Conservation (phyloP, 2,888 invertebrate species). For the Nematopogon swammerdamellus region DNA sequence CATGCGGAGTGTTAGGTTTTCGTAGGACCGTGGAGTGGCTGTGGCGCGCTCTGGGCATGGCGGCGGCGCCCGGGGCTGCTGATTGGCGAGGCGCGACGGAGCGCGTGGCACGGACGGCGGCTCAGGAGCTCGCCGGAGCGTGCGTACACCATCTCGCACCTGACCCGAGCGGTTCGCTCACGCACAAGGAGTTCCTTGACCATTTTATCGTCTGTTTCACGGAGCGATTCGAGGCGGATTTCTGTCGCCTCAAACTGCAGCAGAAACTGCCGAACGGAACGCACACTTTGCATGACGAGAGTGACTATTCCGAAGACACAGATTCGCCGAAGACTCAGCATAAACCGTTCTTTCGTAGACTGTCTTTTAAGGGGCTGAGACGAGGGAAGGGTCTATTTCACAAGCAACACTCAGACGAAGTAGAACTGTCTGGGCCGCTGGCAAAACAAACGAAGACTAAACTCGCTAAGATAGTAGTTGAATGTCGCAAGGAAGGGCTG, state of each 20-base stretch:
- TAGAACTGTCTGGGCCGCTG: constrained; percentile 63
- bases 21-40: constrained; percentile 49
- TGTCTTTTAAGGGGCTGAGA: constrained; percentile 86
- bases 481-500: constrained; percentile 90
- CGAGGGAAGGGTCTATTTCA: constrained; percentile 81
- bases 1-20: no score
- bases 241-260: constrained; percentile 47
- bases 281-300: constrained; percentile 48
- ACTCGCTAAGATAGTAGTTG: constrained; percentile 87
- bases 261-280: constrained; percentile 41
- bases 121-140: constrained; percentile 85
- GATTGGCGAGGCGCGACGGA: constrained; percentile 84
- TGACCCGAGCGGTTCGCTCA: constrained; percentile 63
- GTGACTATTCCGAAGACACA: constrained; percentile 74
- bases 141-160: constrained; percentile 71
- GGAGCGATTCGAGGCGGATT: constrained; percentile 81
- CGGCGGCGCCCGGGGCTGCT: constrained; percentile 60
- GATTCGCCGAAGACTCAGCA: constrained; percentile 77
- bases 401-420: constrained; percentile 87
- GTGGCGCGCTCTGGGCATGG: constrained; percentile 49
- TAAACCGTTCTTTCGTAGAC: constrained; percentile 79
- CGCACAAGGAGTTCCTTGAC: constrained; percentile 75
- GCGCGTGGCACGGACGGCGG: constrained; percentile 80
- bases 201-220: constrained; percentile 83
- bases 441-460: constrained; percentile 80